A percentile compares a stretch with the other conserved stretches of the same genome.
phyloP scores from a whole-genome alignment of 64 coral and sea anemone genomes.

The Dendrophyllia cribrosa region DNA sequence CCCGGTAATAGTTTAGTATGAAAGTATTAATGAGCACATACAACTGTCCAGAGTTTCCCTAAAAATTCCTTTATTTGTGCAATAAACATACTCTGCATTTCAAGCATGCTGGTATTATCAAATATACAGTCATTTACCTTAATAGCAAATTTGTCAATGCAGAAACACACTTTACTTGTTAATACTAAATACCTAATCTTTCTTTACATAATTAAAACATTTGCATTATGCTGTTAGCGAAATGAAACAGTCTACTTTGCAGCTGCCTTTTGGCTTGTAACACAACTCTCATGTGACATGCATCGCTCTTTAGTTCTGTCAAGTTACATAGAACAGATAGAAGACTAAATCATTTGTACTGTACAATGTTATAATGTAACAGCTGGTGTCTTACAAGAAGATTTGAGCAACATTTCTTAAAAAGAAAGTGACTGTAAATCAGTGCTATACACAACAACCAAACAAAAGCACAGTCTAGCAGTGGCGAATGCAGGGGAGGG shows the following conservation, averaged over 20 bases:
- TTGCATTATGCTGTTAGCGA: background rate
- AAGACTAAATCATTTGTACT: background rate
- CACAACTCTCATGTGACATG: background rate
- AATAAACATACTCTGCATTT: conserved; percentile 16
- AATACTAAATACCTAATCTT: background rate
- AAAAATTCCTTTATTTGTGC: conserved; percentile 50
- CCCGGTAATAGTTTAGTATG: too few relatives aligned
- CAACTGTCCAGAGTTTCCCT: background rate
- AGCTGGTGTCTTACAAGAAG: too few relatives aligned
- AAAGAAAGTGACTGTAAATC: too few relatives aligned
- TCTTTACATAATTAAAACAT: background rate
- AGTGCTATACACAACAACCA: too few relatives aligned
- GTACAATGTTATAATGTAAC: too few relatives aligned
- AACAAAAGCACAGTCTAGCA: too few relatives aligned
- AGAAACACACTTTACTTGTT: background rate
- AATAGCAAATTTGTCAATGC: conserved; percentile 3
- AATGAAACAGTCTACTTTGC: background rate
- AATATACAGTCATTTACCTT: conserved; percentile 44
- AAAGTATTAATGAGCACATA: background rate
- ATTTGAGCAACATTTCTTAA: too few relatives aligned
- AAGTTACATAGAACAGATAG: background rate
- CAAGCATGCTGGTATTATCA: background rate
- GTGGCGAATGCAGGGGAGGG: too few relatives aligned
- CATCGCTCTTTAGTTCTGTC: background rate
- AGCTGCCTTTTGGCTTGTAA: background rate